These are phyloP conservation scores for Mastomys coucha DNA, from an alignment of 2,113 vertebrate genomes.

Conservation along the genomic window DNA sequence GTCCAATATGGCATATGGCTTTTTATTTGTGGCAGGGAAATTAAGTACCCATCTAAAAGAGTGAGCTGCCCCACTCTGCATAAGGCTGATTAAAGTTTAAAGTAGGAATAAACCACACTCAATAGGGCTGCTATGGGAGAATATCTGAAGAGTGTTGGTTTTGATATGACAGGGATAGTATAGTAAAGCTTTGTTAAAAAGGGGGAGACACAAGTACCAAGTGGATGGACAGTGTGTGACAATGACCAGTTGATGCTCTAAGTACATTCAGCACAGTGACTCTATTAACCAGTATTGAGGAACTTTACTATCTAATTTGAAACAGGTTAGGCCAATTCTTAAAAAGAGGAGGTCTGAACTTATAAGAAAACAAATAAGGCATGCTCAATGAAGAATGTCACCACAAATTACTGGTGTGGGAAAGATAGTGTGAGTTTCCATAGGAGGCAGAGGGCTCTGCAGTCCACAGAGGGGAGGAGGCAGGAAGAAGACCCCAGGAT, in stretches of 20 bases:
- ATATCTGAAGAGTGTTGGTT: neutral
- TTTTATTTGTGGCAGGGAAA: neutral
- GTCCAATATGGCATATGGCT: neutral
- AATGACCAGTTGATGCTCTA: neutral
- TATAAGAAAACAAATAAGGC: neutral
- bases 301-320: neutral
- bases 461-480: neutral
- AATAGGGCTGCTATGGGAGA: neutral
- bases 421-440: neutral
- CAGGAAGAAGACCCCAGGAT: neutral
- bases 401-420: neutral
- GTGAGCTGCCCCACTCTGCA: neutral
- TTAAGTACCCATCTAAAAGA: neutral
- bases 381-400: neutral
- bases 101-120: neutral
- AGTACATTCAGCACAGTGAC: neutral
- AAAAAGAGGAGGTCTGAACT: neutral
- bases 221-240: neutral
- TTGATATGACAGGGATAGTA: neutral
- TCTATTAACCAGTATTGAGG: neutral
- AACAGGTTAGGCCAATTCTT: neutral
- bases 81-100: neutral
- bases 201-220: neutral
- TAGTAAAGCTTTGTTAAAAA: neutral
- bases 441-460: neutral